A percentile compares a stretch with the other conserved stretches of the same genome.
These are phyloP conservation scores for Aphis craccivora DNA, from an alignment of 1,140 invertebrate genomes.

Conservation along the genomic window DNA sequence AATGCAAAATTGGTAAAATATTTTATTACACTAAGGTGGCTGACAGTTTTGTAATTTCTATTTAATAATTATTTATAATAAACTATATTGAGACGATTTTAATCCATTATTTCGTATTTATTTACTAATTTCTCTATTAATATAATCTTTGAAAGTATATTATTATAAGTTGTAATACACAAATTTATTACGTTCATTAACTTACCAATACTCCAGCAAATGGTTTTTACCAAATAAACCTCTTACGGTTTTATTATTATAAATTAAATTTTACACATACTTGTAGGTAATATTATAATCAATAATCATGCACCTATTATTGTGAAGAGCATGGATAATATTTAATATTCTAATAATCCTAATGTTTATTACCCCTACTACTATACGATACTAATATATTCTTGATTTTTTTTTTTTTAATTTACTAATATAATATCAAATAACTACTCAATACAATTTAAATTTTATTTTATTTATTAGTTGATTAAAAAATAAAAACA, in stretches of 20 bases:
- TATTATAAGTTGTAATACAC: background rate
- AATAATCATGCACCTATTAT: too few relatives aligned
- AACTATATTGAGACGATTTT: slow-evolving; percentile 43
- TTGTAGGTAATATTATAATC: too few relatives aligned
- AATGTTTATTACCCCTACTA: too few relatives aligned
- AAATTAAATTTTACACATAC: too few relatives aligned
- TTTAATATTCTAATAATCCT: too few relatives aligned
- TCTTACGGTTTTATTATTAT: too few relatives aligned
- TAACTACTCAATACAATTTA: background rate
- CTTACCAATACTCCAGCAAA: too few relatives aligned
- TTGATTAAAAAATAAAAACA: background rate
- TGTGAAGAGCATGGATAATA: too few relatives aligned
- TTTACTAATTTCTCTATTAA: background rate
- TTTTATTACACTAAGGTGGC: slow-evolving; percentile 39
- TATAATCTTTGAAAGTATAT: background rate
- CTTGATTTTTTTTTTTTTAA: background rate
- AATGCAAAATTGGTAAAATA: slow-evolving; percentile 45
- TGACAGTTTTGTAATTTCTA: slow-evolving; percentile 42
- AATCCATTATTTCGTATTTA: slow-evolving; percentile 36
- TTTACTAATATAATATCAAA: background rate
- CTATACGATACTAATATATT: background rate
- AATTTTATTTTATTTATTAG: background rate
- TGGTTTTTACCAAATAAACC: too few relatives aligned
- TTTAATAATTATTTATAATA: slow-evolving; percentile 51
- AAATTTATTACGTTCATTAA: background rate